Percentiles rank a stretch among this genome's conserved stretches.
These are phyloP conservation scores for Procambarus virginalis DNA, from an alignment of 1,140 invertebrate species.

Conservation along the genomic window DNA sequence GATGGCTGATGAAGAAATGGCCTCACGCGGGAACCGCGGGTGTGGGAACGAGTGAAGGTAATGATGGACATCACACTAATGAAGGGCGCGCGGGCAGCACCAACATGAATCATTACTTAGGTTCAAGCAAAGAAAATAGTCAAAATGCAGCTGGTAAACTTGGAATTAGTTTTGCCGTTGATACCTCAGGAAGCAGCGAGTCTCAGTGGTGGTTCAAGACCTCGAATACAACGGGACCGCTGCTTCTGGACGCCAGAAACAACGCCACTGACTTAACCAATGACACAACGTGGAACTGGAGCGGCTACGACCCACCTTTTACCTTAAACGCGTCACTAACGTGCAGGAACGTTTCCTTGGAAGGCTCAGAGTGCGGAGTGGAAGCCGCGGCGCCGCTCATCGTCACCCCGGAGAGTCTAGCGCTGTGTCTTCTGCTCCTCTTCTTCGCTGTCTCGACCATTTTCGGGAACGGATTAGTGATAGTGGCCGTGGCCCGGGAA, in stretches of 20 bases:
- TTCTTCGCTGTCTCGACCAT: constrained; percentile 80
- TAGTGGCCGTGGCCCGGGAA: constrained; percentile 82
- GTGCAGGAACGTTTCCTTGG: constrained; percentile 46
- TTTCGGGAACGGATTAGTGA: constrained; percentile 84
- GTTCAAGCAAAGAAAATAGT: background rate
- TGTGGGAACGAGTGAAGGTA: background rate
- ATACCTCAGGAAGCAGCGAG: background rate
- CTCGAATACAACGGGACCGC: constrained; percentile 23
- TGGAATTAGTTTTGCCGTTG: constrained; percentile 28
- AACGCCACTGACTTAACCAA: constrained; percentile 44
- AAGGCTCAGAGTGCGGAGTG: constrained; percentile 8
- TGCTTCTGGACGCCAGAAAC: constrained; percentile 34
- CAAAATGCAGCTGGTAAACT: background rate
- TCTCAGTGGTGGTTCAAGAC: constrained; percentile 40
- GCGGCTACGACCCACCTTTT: background rate
- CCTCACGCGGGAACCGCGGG: background rate
- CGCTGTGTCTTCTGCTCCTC: constrained; percentile 75
- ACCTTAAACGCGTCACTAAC: constrained; percentile 23
- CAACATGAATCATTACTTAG: background rate
- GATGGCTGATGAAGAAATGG: background rate
- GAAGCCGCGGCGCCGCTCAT: constrained; percentile 24
- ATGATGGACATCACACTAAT: background rate
- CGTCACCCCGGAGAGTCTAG: constrained; percentile 60
- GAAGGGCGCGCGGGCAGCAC: background rate
- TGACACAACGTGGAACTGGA: constrained; percentile 26